These are phyloP conservation scores for Drosophila pullipes DNA, from an alignment of 2,888 invertebrate species.

Conservation along the genomic window DNA sequence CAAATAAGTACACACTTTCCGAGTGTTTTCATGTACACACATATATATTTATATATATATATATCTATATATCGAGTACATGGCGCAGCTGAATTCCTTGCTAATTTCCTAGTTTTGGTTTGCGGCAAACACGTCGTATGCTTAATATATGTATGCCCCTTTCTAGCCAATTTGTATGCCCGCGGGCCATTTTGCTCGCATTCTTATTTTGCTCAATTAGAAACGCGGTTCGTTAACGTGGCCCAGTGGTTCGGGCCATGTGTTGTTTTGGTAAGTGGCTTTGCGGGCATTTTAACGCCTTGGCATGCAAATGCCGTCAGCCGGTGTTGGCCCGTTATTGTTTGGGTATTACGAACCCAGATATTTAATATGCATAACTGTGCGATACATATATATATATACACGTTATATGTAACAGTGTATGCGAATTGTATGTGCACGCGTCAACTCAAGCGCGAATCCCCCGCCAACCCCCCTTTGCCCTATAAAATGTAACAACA, in stretches of 20 bases:
- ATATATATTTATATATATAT: not conserved
- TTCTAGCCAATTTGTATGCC: conserved; percentile 34
- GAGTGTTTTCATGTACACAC: not conserved
- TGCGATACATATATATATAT: conserved; percentile 7
- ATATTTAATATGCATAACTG: conserved; percentile 72
- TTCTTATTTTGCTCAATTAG: conserved; percentile 58
- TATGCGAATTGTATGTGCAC: conserved; percentile 42
- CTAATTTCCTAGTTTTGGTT: conserved; percentile 10
- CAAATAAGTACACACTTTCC: not conserved
- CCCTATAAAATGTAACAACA: conserved; percentile 17
- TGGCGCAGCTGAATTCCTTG: not conserved
- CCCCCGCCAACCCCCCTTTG: too few relatives aligned
- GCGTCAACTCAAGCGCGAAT: conserved; percentile 55
- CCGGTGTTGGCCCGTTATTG: conserved; percentile 10
- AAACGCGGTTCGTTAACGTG: conserved; percentile 30
- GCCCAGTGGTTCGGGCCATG: conserved; percentile 32
- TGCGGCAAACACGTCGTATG: conserved; percentile 36
- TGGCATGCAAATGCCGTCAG: conserved; percentile 46
- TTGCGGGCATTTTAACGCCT: conserved; percentile 36
- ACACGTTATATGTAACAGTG: conserved; percentile 1
- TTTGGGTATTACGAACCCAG: conserved; percentile 25
- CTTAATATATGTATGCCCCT: conserved; percentile 12
- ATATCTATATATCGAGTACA: not conserved
- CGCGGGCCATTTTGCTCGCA: conserved; percentile 20
- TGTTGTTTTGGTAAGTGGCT: conserved; percentile 32